phyloP scores from a whole-genome alignment of 2,113 vertebrate species.

The Coptodon rendalli region DNA sequence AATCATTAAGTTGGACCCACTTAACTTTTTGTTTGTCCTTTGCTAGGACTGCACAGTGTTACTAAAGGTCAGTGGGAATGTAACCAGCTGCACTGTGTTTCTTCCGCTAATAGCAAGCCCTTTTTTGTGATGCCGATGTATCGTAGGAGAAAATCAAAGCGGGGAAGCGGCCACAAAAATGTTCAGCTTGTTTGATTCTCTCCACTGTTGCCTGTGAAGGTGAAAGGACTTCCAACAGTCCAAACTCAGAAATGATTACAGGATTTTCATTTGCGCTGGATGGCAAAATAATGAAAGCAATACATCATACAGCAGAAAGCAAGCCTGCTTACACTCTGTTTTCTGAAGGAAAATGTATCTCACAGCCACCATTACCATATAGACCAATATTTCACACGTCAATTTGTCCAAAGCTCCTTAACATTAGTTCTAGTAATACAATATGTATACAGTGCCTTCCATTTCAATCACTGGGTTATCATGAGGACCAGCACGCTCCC shows the following conservation, averaged over 20 bases:
- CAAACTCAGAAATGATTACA: not conserved
- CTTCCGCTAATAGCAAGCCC: not conserved
- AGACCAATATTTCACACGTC: conserved; percentile 10
- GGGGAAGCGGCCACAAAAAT: not conserved
- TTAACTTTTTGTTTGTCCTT: not conserved
- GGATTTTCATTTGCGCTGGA: not conserved
- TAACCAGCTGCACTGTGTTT: not conserved
- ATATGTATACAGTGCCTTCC: conserved; percentile 3
- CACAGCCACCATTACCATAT: not conserved
- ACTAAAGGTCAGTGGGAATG: not conserved
- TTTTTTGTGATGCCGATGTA: not conserved
- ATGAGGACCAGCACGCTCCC: not conserved
- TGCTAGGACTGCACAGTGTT: not conserved
- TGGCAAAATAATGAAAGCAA: conserved; percentile 32
- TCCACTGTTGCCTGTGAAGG: not conserved
- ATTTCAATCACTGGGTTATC: conserved; percentile 22
- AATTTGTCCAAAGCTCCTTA: not conserved
- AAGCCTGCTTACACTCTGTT: not conserved
- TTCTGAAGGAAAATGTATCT: not conserved
- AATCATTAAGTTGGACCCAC: not conserved
- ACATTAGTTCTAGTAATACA: not conserved
- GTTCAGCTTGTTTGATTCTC: not conserved
- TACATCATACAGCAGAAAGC: conserved; percentile 1
- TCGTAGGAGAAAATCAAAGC: not conserved
- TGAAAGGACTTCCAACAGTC: not conserved